Conservation (phyloP, 1,140 invertebrate genomes). For the Piezodorus guildinii region DNA sequence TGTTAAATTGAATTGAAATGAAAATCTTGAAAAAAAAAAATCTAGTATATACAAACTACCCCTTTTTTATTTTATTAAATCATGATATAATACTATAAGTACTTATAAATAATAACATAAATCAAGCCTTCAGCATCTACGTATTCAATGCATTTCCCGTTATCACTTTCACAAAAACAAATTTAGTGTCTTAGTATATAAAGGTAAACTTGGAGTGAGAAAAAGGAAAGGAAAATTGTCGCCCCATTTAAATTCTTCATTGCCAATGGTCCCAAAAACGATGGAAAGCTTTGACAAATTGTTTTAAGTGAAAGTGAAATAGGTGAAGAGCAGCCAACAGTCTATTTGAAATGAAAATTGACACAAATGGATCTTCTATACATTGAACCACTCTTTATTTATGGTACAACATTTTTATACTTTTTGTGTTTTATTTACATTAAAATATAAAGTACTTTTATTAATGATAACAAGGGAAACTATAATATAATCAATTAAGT, state of each 20-base stretch:
- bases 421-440: no score
- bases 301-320: background rate
- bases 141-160: slow-evolving; percentile 14
- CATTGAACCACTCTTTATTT: no score
- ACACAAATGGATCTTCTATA: no score
- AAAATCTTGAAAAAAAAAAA: background rate
- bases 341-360: no score
- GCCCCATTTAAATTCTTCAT: background rate
- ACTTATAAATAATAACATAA: slow-evolving; percentile 18
- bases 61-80: slow-evolving; percentile 3
- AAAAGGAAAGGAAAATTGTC: background rate
- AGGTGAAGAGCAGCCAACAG: background rate
- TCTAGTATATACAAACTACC: slow-evolving; percentile 18
- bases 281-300: slow-evolving; percentile 11
- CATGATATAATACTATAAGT: slow-evolving; percentile 14
- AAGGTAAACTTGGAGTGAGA: background rate
- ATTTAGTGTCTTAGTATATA: background rate
- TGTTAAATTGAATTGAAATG: no score
- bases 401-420: no score
- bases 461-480: no score
- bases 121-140: slow-evolving; percentile 10
- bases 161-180: slow-evolving; percentile 1
- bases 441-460: no score
- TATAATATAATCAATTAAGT: no score
- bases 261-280: slow-evolving; percentile 14